Evolutionary conservation across 2,797 vertebrate species (phyloP).

Genomic region (Alca torda): DNA sequence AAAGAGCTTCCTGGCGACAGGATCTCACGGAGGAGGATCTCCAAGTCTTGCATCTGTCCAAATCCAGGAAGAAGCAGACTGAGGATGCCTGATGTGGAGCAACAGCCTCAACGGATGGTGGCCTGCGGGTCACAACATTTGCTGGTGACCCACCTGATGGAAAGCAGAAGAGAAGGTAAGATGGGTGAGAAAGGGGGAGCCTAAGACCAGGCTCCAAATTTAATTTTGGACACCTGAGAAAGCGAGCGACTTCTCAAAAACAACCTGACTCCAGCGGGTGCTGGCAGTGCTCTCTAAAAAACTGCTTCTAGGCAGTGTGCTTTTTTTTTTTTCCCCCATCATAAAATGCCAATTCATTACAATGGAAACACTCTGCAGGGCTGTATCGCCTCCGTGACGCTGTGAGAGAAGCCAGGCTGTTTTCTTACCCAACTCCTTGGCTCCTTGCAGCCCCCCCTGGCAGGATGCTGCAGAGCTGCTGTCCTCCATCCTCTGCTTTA

Average conservation of each 20-base stretch:
- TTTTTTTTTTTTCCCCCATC: background rate
- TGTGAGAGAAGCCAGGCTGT: constrained; percentile 25
- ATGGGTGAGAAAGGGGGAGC: background rate
- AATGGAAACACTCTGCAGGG: constrained; percentile 31
- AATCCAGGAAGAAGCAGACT: background rate
- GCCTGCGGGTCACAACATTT: background rate
- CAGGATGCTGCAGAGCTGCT: background rate
- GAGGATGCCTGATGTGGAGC: background rate
- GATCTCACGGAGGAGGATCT: background rate
- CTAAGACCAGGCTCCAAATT: background rate
- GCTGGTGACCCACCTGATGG: background rate
- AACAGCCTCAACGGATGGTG: background rate
- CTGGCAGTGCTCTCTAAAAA: background rate
- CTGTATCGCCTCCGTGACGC: rapidly evolving
- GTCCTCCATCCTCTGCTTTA: background rate
- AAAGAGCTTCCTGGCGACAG: background rate
- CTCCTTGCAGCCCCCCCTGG: background rate
- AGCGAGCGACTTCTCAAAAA: background rate
- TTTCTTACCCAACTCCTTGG: constrained; percentile 36
- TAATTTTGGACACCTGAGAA: background rate
- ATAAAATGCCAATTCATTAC: constrained; percentile 22
- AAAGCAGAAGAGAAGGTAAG: background rate
- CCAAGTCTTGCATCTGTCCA: background rate
- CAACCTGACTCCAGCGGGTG: background rate
- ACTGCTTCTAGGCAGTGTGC: background rate